A percentile compares a stretch with the other conserved stretches of the same genome.
phyloP scores from a whole-genome alignment of 2,797 vertebrate species.

The Silurus aristotelis region DNA sequence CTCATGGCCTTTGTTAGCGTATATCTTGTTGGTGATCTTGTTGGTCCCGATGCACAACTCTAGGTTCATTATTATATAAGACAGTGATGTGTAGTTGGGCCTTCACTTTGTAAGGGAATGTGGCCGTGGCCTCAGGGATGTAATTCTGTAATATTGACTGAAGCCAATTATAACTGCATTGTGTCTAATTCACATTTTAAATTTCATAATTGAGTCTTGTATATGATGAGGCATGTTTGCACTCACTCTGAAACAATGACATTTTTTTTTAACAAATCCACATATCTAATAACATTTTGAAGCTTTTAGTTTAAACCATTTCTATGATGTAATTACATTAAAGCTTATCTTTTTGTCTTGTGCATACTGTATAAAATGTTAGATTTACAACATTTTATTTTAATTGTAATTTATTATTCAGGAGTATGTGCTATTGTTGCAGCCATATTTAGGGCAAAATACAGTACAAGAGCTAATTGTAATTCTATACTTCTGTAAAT shows the following conservation, averaged over 20 bases:
- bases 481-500: slow-evolving; percentile 57
- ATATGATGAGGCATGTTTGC: background rate
- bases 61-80: too few relatives aligned
- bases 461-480: slow-evolving; percentile 21
- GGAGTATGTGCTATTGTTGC: background rate
- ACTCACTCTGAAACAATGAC: background rate
- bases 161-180: slow-evolving; percentile 15
- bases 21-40: background rate
- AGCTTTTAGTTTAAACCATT: background rate
- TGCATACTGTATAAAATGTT: slow-evolving; percentile 14
- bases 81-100: background rate
- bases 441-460: slow-evolving; percentile 24
- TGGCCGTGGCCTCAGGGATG: slow-evolving; percentile 38
- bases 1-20: background rate
- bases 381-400: background rate
- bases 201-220: background rate
- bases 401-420: background rate
- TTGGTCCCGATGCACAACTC: background rate
- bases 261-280: background rate
- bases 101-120: background rate
- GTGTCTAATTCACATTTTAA: slow-evolving; percentile 20
- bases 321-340: background rate
- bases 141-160: slow-evolving; percentile 15
- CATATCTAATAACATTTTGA: background rate
- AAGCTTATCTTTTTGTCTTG: background rate